phyloP scores from a whole-genome alignment of 2,113 vertebrate species.

The Malurus cyaneus region DNA sequence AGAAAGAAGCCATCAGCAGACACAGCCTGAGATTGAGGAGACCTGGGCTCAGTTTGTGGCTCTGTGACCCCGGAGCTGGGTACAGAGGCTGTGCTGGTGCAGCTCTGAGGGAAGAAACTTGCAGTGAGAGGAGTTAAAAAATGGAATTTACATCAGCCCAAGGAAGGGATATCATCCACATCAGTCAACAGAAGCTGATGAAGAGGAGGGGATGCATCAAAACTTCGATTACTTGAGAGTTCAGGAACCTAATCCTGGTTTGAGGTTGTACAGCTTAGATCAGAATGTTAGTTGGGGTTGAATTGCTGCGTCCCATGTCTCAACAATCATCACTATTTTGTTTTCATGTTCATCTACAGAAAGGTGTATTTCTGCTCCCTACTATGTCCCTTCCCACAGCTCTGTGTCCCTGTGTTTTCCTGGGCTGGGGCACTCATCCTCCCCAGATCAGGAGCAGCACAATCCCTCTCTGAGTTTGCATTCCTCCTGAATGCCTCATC shows the following conservation, averaged over 20 bases:
- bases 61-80: not conserved
- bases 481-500: not conserved
- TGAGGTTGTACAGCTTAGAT: not conserved
- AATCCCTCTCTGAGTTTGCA: not conserved
- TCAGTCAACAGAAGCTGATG: not conserved
- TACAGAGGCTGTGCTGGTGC: not conserved
- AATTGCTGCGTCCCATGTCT: not conserved
- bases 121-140: not conserved
- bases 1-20: not conserved
- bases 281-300: not conserved
- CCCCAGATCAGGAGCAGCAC: not conserved
- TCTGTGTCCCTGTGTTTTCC: not conserved
- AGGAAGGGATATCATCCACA: not conserved
- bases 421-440: not conserved
- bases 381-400: not conserved
- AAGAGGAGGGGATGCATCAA: not conserved
- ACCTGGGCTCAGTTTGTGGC: not conserved
- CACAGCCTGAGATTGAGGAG: not conserved
- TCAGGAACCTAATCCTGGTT: not conserved
- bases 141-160: not conserved
- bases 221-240: not conserved
- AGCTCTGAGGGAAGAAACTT: not conserved
- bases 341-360: not conserved
- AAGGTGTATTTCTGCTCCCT: not conserved
- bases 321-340: not conserved